These are phyloP conservation scores for Cyphomyrus plagiostoma DNA, from an alignment of 2,113 vertebrate genomes.

Conservation along the genomic window DNA sequence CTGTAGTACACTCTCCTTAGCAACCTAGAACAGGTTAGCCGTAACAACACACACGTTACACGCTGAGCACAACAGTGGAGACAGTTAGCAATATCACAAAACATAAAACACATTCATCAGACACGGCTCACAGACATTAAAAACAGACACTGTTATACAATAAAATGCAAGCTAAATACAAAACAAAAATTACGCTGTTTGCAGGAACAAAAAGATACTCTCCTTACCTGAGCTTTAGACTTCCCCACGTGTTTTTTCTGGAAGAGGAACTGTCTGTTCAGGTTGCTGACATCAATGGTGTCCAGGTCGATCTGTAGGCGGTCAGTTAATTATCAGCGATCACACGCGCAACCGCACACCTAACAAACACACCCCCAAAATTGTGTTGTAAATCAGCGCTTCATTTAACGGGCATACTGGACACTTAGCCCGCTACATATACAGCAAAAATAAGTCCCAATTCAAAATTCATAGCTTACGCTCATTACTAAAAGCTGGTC, in stretches of 20 bases:
- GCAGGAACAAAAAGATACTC: neutral
- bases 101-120: neutral
- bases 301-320: conserved; percentile 87
- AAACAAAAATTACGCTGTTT: neutral
- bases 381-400: neutral
- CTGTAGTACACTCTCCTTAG: conserved; percentile 90
- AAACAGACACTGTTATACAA: neutral
- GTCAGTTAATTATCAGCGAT: neutral
- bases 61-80: neutral
- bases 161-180: neutral
- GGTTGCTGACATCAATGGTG: conserved; percentile 97
- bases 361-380: neutral
- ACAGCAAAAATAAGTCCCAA: neutral
- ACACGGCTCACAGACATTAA: neutral
- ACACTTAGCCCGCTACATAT: neutral
- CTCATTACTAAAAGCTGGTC: neutral
- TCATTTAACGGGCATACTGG: neutral
- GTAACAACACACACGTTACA: neutral
- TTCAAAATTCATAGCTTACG: neutral
- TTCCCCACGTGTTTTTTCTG: conserved; percentile 98
- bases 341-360: neutral
- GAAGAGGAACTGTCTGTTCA: conserved; percentile 96
- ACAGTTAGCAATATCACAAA: neutral
- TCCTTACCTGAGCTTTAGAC: conserved; percentile 87
- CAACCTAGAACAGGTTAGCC: conserved; percentile 69